A percentile compares a stretch with the other conserved stretches of the same genome.
phyloP scores from a whole-genome alignment of 2,888 invertebrate species.

The Lamproptera curius region DNA sequence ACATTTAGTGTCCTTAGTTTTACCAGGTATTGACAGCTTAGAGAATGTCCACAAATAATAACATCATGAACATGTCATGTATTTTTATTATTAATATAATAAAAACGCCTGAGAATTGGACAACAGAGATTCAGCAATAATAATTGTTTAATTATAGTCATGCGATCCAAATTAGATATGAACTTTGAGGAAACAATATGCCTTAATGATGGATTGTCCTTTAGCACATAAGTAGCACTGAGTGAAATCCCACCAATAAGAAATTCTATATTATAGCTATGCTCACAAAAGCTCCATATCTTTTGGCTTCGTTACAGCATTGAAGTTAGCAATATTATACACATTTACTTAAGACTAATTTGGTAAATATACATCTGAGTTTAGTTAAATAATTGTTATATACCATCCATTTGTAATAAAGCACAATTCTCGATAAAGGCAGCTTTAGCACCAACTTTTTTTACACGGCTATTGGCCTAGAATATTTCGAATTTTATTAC shows the following conservation, averaged over 20 bases:
- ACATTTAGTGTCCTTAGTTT: too few species aligned
- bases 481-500: conserved; percentile 21
- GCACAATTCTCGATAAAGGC: background rate
- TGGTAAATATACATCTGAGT: conserved; percentile 17
- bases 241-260: too few species aligned
- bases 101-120: conserved; percentile 4
- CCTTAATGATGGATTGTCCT: too few species aligned
- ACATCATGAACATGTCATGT: background rate
- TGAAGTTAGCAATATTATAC: conserved; percentile 16
- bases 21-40: too few species aligned
- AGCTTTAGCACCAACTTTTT: conserved; percentile 11
- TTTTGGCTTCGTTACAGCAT: too few species aligned
- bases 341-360: conserved; percentile 17
- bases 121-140: conserved; percentile 14
- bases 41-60: too few species aligned
- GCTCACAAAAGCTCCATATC: too few species aligned
- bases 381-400: conserved; percentile 10
- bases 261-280: too few species aligned
- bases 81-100: background rate
- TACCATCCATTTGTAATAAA: background rate
- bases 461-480: conserved; percentile 7
- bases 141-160: conserved; percentile 7
- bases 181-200: too few species aligned
- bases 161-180: too few species aligned
- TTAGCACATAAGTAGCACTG: too few species aligned